Percentiles rank a stretch among this genome's conserved stretches.
Conservation (phyloP, 2,888 invertebrate genomes). For the Oeneis ivallda region DNA sequence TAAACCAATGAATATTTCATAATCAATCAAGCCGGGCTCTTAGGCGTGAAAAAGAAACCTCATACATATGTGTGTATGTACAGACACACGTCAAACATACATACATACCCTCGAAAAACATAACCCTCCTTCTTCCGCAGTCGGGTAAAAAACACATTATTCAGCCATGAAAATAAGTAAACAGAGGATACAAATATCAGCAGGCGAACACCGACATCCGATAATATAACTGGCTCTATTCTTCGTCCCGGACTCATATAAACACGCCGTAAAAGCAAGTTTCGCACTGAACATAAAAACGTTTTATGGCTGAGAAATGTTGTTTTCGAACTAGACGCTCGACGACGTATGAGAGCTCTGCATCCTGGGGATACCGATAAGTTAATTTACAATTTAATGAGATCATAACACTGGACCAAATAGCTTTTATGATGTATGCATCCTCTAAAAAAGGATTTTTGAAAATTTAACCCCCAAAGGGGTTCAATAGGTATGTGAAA, state of each 20-base stretch:
- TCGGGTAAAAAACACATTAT: neutral
- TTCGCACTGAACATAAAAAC: slow-evolving; percentile 36
- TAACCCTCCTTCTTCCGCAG: no score
- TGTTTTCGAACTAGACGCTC: slow-evolving; percentile 34
- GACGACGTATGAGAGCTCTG: slow-evolving; percentile 14
- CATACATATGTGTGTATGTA: no score
- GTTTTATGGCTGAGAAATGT: slow-evolving; percentile 44
- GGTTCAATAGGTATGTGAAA: no score
- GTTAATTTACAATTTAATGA: slow-evolving; percentile 15
- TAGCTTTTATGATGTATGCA: no score
- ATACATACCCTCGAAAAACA: no score
- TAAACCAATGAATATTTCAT: no score
- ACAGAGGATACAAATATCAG: slow-evolving; percentile 43
- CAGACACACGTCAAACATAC: no score
- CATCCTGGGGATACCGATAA: neutral
- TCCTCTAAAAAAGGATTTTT: no score
- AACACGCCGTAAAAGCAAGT: slow-evolving; percentile 74
- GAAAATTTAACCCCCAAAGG: no score
- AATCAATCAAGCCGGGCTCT: no score
- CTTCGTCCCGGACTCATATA: slow-evolving; percentile 60
- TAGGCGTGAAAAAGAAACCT: no score
- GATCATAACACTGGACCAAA: no score
- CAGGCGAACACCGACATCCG: slow-evolving; percentile 55
- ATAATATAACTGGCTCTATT: slow-evolving; percentile 56
- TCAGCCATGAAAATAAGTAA: slow-evolving; percentile 3